Evolutionary conservation across 1,140 invertebrate genomes (phyloP), one percentile per base, ranked within the genome.

Genomic region (Drosophila seguyi): DNA sequence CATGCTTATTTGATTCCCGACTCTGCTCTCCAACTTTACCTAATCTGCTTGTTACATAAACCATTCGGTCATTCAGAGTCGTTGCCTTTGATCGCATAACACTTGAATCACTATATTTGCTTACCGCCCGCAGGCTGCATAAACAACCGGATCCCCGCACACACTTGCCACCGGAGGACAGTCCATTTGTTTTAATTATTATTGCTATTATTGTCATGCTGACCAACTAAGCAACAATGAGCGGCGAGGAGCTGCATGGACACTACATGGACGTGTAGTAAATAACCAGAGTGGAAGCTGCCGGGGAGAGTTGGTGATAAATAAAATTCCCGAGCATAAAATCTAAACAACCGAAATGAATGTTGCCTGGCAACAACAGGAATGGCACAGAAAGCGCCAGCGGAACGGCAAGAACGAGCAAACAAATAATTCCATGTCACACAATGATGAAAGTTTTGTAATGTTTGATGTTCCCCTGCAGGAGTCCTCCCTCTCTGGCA

Each of bases 371-470:
- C 27, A 50, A 36, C 73, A 47, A 65, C 63, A 29, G 63, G 25
- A 66, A 65, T 59, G 52, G 77, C 68, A 66, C 47, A 59, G 62
- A 50, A 52, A 60, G 41, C 61, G 25, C 44, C 55, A 60, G 42
- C 53, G 57, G 36, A 75, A 62, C 42, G 56, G 36, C 36, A 59
- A 62, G 47, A 73, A 44, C 47, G 38, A 68, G 68, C 69, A 68
- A 88, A 88, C 72, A 88, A 88, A 88, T 88, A 88, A 88, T 88
- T 88, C 56, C 76, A 88, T 88, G 84, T 88, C 84, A 84, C 84
- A 87, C 84, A 88, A 88, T 88, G 84, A 88, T 88, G 84, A 88
- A 88, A 88, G 84, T 88, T 88, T 84, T 79, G 83, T 80, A 82
- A 75, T 87, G 75, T 79, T 85, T 85, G 82, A 86, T 86, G 82